Percentiles rank a stretch among this genome's conserved stretches.
Evolutionary conservation across 2,797 vertebrate species (phyloP).

Genomic region (Galaxias olidus): DNA sequence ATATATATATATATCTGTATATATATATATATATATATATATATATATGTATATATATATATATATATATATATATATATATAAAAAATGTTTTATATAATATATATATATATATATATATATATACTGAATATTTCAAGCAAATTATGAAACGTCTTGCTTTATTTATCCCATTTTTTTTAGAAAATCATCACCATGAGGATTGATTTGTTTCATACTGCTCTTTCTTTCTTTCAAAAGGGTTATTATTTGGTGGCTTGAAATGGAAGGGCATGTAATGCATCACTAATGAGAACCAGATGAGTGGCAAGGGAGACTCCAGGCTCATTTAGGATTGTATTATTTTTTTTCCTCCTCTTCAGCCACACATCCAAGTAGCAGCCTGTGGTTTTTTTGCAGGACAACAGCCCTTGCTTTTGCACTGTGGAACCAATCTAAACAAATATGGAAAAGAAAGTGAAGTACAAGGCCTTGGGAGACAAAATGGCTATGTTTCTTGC

Average conservation of each 20-base stretch:
- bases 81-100: too few species aligned
- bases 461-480: constrained; percentile 46
- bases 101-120: too few species aligned
- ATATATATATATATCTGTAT: too few species aligned
- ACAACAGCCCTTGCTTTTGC: constrained; percentile 34
- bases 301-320: constrained; percentile 11
- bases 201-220: not conserved
- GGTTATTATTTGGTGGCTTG: constrained; percentile 17
- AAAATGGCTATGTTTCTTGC: not conserved
- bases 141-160: not conserved
- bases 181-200: not conserved
- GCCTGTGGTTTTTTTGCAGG: constrained; percentile 39
- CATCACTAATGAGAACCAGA: constrained; percentile 30
- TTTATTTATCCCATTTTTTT: constrained; percentile 7
- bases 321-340: constrained; percentile 13
- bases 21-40: too few species aligned
- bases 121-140: constrained; percentile 10
- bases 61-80: too few species aligned
- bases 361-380: constrained; percentile 40
- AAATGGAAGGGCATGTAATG: constrained; percentile 19
- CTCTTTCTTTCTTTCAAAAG: constrained; percentile 2
- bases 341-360: constrained; percentile 5
- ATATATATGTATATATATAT: too few species aligned
- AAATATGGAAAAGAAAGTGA: constrained; percentile 45
- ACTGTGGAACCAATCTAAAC: constrained; percentile 32